Base-by-base conservation (phyloP, 2,888 invertebrate species). In the Euzophera pinguis region DNA sequence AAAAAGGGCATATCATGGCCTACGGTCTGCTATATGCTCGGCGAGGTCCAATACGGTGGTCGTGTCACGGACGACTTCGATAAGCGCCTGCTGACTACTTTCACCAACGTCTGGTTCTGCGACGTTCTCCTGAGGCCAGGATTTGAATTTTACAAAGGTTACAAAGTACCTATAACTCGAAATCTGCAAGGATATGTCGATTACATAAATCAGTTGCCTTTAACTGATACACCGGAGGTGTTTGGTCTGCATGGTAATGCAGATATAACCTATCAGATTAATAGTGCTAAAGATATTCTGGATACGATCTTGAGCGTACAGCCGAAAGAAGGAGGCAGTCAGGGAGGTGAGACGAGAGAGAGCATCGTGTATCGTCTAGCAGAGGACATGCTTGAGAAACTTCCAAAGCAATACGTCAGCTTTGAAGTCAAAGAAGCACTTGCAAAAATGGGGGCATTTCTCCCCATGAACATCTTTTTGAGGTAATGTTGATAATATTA, bases 1-100 rank as follows among this genome's bases (percentile, higher is more conserved):
- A 98, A 98, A 75, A 97, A 97, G 89, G 98, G 98, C 16, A 97
- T 99, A 56, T 98, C 98, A 0, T 99, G 98, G 98, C 97, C 97
- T 14, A 99, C 98, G 0, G 95, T 99, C 8, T 97, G 98, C 75
- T 99, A 98, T 77, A 99, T 99, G 98, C 93, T 98, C 34, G 98
- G 98, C 32, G 98, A 99, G 86, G 96, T 95, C 2, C 92, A 93
- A 67, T 94, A 94, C 63, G 97, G 97, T 10, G 98, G 98, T 3
- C 91, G 98, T 63, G 98, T 99, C 0, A 99, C 99, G 0, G 99
- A 99, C 73, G 98, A 99, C 78, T 99, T 98, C 75, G 99, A 99
- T 84, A 98, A 98, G 81, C 92, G 98, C 32, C 90, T 99, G 16
- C 85, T 99, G 38, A 97, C 95, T 17, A 98, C 98, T 0, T 99